phyloP scores from a whole-genome alignment of 1,140 invertebrate genomes.

The Vanessa tameamea region DNA sequence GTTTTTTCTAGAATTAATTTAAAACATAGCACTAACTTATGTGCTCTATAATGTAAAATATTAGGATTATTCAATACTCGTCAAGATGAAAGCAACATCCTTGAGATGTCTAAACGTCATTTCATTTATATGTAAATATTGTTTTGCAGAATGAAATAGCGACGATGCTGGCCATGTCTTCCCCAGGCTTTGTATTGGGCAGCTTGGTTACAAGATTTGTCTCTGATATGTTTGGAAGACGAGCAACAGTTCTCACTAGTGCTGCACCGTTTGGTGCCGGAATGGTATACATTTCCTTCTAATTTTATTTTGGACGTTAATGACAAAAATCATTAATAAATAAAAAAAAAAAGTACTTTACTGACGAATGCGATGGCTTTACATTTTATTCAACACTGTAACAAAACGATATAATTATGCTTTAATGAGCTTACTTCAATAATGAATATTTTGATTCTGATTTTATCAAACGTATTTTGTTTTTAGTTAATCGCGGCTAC shows the following conservation, averaged over 20 bases:
- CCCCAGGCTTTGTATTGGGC: constrained; percentile 84
- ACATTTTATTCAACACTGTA: no score
- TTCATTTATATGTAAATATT: background rate
- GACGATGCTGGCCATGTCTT: constrained; percentile 85
- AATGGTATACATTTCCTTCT: constrained; percentile 53
- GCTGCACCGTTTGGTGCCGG: constrained; percentile 80
- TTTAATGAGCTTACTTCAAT: no score
- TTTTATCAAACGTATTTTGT: background rate
- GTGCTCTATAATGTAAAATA: background rate
- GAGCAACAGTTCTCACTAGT: constrained; percentile 81
- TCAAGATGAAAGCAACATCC: no score
- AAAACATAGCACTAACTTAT: no score
- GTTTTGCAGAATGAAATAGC: constrained; percentile 75
- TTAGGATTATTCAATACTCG: no score
- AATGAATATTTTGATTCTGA: no score
- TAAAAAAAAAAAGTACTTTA: no score
- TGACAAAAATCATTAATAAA: no score
- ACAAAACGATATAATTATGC: no score
- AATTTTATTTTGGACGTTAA: background rate
- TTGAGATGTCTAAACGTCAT: no score
- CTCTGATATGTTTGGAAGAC: constrained; percentile 84
- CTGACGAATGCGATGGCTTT: no score
- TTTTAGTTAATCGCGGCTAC: constrained; percentile 55
- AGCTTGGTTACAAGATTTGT: constrained; percentile 79
- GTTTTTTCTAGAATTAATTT: no score